Evolutionary conservation across 2,888 invertebrate species (phyloP).

Genomic region (Ommatoiulus sabulosus): DNA sequence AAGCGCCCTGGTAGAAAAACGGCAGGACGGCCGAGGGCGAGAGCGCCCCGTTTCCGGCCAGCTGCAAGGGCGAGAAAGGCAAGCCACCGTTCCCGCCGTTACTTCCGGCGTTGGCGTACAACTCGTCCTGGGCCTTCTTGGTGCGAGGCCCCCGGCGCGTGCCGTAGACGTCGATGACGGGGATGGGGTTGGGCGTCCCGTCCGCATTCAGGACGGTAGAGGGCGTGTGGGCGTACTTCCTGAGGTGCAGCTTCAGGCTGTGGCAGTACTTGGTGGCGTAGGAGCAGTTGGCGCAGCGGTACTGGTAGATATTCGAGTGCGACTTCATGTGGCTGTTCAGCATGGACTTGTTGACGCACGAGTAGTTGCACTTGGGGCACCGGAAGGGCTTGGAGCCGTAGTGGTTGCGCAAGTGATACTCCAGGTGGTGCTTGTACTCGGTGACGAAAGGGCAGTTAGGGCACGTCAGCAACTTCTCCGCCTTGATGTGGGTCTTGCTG

Average conservation of each 20-base stretch:
- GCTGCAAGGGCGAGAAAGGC: slow-evolving; percentile 64
- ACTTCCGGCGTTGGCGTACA: slow-evolving; percentile 86
- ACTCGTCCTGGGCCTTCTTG: slow-evolving; percentile 65
- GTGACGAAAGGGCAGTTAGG: slow-evolving; percentile 96
- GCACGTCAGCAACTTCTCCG: slow-evolving; percentile 91
- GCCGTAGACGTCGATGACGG: slow-evolving; percentile 91
- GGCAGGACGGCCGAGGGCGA: slow-evolving; percentile 55
- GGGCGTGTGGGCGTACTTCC: slow-evolving; percentile 91
- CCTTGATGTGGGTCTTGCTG: slow-evolving; percentile 87
- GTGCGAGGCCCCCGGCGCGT: slow-evolving; percentile 86
- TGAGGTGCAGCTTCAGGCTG: slow-evolving; percentile 92
- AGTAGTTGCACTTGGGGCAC: slow-evolving; percentile 88
- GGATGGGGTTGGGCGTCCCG: slow-evolving; percentile 87
- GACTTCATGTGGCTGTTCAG: slow-evolving; percentile 97
- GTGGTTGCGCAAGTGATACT: slow-evolving; percentile 96
- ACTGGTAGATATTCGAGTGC: slow-evolving; percentile 89
- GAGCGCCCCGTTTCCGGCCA: slow-evolving; percentile 44
- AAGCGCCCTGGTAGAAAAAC: slow-evolving; percentile 54
- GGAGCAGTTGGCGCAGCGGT: slow-evolving; percentile 90
- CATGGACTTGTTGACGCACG: slow-evolving; percentile 99
- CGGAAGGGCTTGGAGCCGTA: slow-evolving; percentile 95
- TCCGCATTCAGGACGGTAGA: slow-evolving; percentile 90
- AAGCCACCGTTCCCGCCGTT: slow-evolving; percentile 78
- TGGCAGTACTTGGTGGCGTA: slow-evolving; percentile 99
- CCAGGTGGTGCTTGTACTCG: slow-evolving; percentile 97